Percentiles rank a stretch among this genome's conserved stretches.
phyloP scores from a whole-genome alignment of 2,888 invertebrate genomes.

The Hypomecis atomaria region DNA sequence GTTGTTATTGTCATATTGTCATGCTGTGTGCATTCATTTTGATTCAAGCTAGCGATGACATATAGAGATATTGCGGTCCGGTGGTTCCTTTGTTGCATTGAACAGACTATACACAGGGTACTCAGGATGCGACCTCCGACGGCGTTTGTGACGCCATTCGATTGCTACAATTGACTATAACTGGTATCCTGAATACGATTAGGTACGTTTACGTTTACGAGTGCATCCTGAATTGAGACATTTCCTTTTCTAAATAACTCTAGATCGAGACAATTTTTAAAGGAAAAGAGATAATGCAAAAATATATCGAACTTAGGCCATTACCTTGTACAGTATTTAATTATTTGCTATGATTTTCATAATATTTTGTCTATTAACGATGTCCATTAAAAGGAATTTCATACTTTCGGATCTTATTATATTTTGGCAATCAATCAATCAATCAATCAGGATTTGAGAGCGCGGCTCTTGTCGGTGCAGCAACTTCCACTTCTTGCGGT shows the following conservation, averaged over 20 bases:
- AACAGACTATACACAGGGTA: not conserved
- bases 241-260: too few relatives aligned
- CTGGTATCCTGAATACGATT: not conserved
- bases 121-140: conserved; percentile 4
- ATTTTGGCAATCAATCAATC: too few relatives aligned
- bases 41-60: conserved; percentile 24
- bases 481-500: too few relatives aligned
- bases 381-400: too few relatives aligned
- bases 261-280: too few relatives aligned
- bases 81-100: conserved; percentile 17
- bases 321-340: too few relatives aligned
- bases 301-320: not conserved
- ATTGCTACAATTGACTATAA: not conserved
- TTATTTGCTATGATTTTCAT: too few relatives aligned
- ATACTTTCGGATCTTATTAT: too few relatives aligned
- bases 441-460: too few relatives aligned
- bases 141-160: not conserved
- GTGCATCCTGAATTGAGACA: not conserved
- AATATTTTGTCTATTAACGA: too few relatives aligned
- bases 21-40: conserved; percentile 7
- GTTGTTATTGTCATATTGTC: conserved; percentile 14
- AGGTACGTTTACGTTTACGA: not conserved
- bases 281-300: not conserved
- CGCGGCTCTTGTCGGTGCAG: too few relatives aligned
- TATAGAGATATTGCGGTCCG: conserved; percentile 25